Percentiles rank a stretch among this genome's conserved stretches.
Evolutionary conservation across 2,888 invertebrate species (phyloP).

Genomic region (Dexiosoma caninum): DNA sequence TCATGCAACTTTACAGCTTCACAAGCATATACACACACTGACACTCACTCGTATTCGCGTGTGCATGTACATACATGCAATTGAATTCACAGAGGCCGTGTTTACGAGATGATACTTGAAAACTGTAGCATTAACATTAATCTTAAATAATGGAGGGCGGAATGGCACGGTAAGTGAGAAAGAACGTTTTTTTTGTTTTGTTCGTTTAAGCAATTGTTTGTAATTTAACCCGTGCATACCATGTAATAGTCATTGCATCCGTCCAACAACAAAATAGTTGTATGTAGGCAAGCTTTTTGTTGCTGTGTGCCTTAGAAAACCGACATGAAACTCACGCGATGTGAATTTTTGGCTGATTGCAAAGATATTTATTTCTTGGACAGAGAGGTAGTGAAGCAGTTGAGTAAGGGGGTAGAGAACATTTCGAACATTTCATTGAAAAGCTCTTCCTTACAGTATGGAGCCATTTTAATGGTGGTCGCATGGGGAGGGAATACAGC

Average conservation of each 20-base stretch:
- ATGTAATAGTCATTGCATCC: constrained; percentile 47
- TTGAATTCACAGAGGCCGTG: no score
- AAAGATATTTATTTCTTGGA: not conserved
- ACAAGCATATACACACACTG: constrained; percentile 47
- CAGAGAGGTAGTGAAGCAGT: constrained; percentile 21
- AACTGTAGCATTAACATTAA: constrained; percentile 10
- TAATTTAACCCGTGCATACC: constrained; percentile 55
- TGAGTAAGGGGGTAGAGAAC: not conserved
- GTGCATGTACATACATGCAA: no score
- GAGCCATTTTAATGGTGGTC: no score
- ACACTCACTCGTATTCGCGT: constrained; percentile 64
- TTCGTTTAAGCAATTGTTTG: constrained; percentile 25
- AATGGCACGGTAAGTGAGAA: not conserved
- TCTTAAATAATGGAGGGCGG: not conserved
- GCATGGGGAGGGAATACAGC: no score
- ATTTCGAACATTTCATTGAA: no score
- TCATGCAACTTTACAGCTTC: constrained; percentile 76
- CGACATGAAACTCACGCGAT: constrained; percentile 48
- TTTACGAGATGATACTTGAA: constrained; percentile 66
- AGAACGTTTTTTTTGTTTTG: not conserved
- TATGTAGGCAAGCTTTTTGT: not conserved
- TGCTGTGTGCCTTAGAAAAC: not conserved
- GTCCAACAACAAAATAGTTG: not conserved
- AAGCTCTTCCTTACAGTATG: no score
- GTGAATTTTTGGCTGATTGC: not conserved